Evolutionary conservation across 2,113 vertebrate genomes (phyloP).

Genomic region (Pituophis catenifer): DNA sequence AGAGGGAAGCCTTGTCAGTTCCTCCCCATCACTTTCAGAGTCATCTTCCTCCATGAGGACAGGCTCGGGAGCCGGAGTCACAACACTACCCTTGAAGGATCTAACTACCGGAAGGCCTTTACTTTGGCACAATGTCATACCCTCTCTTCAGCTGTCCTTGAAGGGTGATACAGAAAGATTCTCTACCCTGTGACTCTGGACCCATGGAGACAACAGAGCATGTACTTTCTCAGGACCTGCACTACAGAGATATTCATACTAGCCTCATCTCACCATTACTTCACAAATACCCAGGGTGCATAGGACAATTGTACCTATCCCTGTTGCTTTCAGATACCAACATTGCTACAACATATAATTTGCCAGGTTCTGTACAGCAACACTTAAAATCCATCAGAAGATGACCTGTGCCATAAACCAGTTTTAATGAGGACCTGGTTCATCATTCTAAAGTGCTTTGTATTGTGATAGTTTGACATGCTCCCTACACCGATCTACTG

Average conservation of each 20-base stretch:
- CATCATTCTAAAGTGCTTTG: not conserved
- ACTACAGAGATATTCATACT: not conserved
- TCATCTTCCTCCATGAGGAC: too few species aligned
- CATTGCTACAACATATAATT: not conserved
- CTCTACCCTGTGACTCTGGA: not conserved
- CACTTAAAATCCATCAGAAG: not conserved
- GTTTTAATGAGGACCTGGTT: not conserved
- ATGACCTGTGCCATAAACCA: not conserved
- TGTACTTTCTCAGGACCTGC: not conserved
- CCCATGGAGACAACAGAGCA: not conserved
- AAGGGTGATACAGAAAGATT: not conserved
- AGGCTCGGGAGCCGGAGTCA: too few species aligned
- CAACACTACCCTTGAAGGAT: not conserved
- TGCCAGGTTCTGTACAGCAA: not conserved
- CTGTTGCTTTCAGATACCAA: not conserved
- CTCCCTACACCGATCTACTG: not conserved
- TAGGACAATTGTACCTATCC: not conserved
- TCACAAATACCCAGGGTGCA: not conserved
- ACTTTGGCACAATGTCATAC: not conserved
- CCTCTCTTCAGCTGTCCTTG: not conserved
- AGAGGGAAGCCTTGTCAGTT: too few species aligned
- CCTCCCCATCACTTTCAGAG: too few species aligned
- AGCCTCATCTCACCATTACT: not conserved
- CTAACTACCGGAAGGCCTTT: not conserved
- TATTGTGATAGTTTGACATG: not conserved